These are phyloP conservation scores for Paralichthys olivaceus DNA, from an alignment of 2,113 vertebrate genomes.

Conservation along the genomic window DNA sequence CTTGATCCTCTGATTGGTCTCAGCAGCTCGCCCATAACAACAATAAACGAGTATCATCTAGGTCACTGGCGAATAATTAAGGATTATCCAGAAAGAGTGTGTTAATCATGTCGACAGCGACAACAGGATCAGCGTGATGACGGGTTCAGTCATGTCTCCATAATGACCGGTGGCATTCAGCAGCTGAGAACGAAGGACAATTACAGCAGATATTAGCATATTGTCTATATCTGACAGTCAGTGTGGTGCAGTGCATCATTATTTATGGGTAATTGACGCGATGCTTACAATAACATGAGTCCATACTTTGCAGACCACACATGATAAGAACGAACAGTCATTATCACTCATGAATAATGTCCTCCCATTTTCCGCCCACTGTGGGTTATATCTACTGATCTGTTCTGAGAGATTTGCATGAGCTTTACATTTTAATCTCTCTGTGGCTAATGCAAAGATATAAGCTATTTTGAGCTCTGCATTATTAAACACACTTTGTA, in stretches of 20 bases:
- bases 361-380: conserved; percentile 23
- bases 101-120: conserved; percentile 66
- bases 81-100: conserved; percentile 67
- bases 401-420: conserved; percentile 32
- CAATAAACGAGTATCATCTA: conserved; percentile 63
- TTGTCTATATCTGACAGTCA: not conserved
- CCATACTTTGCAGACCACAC: conserved; percentile 23
- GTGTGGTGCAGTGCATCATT: conserved; percentile 1
- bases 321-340: conserved; percentile 31
- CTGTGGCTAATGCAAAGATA: conserved; percentile 32
- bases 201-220: conserved; percentile 29
- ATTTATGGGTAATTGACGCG: conserved; percentile 25
- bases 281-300: conserved; percentile 33
- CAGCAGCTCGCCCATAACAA: conserved; percentile 49
- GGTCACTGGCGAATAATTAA: conserved; percentile 71
- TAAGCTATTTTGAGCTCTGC: not conserved
- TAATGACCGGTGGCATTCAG: conserved; percentile 44
- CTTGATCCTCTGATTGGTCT: conserved; percentile 59
- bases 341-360: conserved; percentile 52
- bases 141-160: conserved; percentile 30
- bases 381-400: conserved; percentile 24
- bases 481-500: conserved; percentile 11
- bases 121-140: conserved; percentile 56
- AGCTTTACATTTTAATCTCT: conserved; percentile 44
- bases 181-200: conserved; percentile 19